phyloP scores from a whole-genome alignment of 2,888 invertebrate species.

The Sipha maydis region DNA sequence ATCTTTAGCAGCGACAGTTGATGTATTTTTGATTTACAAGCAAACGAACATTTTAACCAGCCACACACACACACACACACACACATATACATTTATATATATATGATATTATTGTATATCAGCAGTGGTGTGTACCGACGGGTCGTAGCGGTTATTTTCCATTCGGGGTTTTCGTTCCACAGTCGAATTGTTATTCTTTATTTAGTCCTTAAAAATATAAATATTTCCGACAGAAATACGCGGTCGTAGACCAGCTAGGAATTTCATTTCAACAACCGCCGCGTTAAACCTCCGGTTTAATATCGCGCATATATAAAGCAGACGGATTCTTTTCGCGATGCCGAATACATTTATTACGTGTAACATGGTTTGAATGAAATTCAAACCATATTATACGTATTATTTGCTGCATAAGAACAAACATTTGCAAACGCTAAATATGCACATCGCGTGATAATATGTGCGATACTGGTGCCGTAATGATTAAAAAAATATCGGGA shows the following conservation, averaged over 20 bases:
- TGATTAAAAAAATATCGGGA: too few relatives aligned
- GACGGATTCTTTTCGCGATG: neutral
- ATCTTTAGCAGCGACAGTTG: neutral
- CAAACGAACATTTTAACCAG: neutral
- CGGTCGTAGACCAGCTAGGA: neutral
- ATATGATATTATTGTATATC: neutral
- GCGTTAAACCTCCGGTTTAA: neutral
- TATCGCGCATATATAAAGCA: neutral
- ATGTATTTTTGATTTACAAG: slow-evolving; percentile 18
- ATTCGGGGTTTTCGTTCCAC: neutral
- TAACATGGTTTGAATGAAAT: neutral
- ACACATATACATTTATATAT: neutral
- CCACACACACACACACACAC: neutral
- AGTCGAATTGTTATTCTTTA: neutral
- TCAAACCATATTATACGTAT: neutral
- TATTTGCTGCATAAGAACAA: too few relatives aligned
- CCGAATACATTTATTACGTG: neutral
- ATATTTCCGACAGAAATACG: neutral
- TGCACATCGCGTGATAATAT: too few relatives aligned
- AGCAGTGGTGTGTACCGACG: neutral
- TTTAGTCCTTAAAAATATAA: slow-evolving; percentile 3
- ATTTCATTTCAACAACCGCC: slow-evolving; percentile 1
- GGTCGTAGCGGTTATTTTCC: neutral
- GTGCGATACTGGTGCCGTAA: too few relatives aligned
- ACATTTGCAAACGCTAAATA: too few relatives aligned